Percentiles rank a stretch among this genome's conserved stretches.
These are phyloP conservation scores for Drosophila pseudoananassae DNA, from an alignment of 1,140 invertebrate species.

Conservation along the genomic window DNA sequence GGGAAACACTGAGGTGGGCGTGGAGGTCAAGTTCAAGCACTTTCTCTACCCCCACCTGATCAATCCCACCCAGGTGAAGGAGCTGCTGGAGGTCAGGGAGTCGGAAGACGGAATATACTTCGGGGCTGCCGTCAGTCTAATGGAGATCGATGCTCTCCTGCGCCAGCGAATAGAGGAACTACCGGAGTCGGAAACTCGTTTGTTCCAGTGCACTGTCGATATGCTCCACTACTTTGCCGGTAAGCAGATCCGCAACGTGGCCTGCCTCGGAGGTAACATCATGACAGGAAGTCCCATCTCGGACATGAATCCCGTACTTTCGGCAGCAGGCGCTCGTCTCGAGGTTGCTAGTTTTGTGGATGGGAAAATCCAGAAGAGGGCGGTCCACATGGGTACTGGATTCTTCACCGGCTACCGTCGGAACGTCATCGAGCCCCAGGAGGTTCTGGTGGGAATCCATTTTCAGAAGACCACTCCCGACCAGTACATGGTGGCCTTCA, in stretches of 20 bases:
- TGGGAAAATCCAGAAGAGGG: slow-evolving; percentile 86
- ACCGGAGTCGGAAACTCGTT: slow-evolving; percentile 88
- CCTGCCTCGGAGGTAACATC: slow-evolving; percentile 95
- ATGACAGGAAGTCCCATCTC: slow-evolving; percentile 98
- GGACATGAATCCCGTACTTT: slow-evolving; percentile 96
- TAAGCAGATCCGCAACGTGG: slow-evolving; percentile 94
- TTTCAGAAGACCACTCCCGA: slow-evolving; percentile 87
- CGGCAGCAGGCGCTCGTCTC: slow-evolving; percentile 88
- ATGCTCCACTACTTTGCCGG: slow-evolving; percentile 98
- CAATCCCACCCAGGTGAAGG: slow-evolving; percentile 89
- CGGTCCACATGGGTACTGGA: slow-evolving; percentile 90
- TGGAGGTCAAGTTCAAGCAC: slow-evolving; percentile 96
- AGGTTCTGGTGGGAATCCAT: slow-evolving; percentile 91
- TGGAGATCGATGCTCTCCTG: slow-evolving; percentile 88
- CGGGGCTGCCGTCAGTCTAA: slow-evolving; percentile 92
- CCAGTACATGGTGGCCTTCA: slow-evolving; percentile 94
- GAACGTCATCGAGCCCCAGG: slow-evolving; percentile 90
- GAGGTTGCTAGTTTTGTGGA: slow-evolving; percentile 86
- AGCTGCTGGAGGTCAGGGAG: slow-evolving; percentile 87
- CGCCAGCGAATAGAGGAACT: slow-evolving; percentile 86
- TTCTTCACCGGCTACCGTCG: slow-evolving; percentile 96
- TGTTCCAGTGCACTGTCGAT: slow-evolving; percentile 90
- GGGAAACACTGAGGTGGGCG: slow-evolving; percentile 97
- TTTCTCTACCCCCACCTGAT: slow-evolving; percentile 92
- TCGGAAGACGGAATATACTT: slow-evolving; percentile 87